Evolutionary conservation across 1,140 invertebrate species (phyloP), one percentile per base, ranked within the genome.

Genomic region (Papilio polytes): DNA sequence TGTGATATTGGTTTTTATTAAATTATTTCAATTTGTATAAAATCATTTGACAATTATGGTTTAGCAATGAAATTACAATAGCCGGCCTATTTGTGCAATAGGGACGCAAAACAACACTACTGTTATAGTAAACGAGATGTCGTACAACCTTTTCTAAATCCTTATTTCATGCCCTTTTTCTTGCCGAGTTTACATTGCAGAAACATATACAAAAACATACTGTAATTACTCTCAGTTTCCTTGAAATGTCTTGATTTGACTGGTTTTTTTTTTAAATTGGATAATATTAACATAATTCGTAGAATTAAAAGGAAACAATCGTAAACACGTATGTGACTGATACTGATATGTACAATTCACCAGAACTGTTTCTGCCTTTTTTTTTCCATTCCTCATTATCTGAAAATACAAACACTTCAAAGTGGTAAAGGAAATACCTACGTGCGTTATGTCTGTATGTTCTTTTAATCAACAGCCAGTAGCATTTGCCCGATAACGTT

Each of bases 31-130:
- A 26, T 63, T 63, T 63, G 9, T 63, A n/a, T 63, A 63, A 63
- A 63, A 63, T 63, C 31, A 63, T 63, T 63, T 63, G 59, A 56
- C 59, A 63, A 63, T 63, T 63, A 63, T 63, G 22, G 20, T 63
- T 63, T 63, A 63, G 59, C 59, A 63, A 63, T 63, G 59, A 13
- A 63, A 26, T 26, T 13, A 63, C 12, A 26, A 63, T 26, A 26
- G 59, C 10, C 22, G 20, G 59, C 59, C 59, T 26, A 31, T 63
- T 26, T 63, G 59, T 63, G 59, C 22, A 63, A 63, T 63, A 13
- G 9, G 59, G 59, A 22, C 22, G 59, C 13, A 26, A 22, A 63
- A 63, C 59, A 26, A 63, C 22, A 48, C 8, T n/a, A 18, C 8
- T 56, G 53, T 56, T 8, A 56, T 56, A 9, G 18, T 56, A 20